Base-by-base conservation (phyloP, 2,888 invertebrate genomes). In the Orthonevra nobilis region DNA sequence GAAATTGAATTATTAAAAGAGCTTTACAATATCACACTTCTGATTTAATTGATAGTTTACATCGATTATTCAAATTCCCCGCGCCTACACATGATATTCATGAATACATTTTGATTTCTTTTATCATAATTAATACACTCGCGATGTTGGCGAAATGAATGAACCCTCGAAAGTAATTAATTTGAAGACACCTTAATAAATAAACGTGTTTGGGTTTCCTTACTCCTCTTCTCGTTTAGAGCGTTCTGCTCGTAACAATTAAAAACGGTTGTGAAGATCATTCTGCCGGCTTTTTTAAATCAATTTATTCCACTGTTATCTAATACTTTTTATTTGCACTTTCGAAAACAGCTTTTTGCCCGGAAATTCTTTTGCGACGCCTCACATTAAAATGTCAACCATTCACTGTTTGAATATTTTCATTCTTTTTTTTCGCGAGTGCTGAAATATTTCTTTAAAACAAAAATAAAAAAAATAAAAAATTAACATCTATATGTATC, bases 331-430 rank as follows among this genome's bases (percentile, higher is more conserved):
- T 60, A 23, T 56, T 56, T 19, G 28, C 20, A 60, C 44, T 58
- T 58, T 58, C 40, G 40, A 40, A 32, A 32, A 44, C 10, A 3
- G 32, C 4, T 17, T 50, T 32, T 23, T 4, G 23, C 5, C 19
- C 28, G 17, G 20, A 56, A 28, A 42, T 42, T 64, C 23, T 34
- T 64, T 34, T 4, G 42, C 52, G 34, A 34, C 20, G 7, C 7
- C 7, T 60, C 50, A 12, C 20, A 40, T 60, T 54, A 66, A 66
- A 54, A 28, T 70, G 69, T 60, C 69, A 70, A 10, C 60, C 50
- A 52, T 34, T 40, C 23, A 58, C 17, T 54, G 42, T 34, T 44
- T 9, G 26, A 36, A 46, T 23, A 12, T 12, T 38, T 32, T n/a
- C n/a, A n/a, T 42, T 42, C 32, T 10, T 52, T 32, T 58, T 30